Conservation (phyloP, 2,888 invertebrate species). For the Eubasilissa splendida region DNA sequence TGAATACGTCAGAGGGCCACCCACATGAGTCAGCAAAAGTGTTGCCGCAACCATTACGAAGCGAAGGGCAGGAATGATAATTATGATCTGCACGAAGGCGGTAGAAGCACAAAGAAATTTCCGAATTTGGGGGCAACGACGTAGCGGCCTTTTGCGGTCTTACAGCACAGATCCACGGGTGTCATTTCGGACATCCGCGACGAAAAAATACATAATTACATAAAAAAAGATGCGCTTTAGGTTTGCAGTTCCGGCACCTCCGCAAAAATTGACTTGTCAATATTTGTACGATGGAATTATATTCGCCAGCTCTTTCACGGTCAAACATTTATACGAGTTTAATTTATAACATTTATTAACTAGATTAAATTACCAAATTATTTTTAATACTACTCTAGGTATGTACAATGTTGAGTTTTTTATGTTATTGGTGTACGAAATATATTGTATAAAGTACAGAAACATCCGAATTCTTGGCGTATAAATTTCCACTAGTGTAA, state of each 20-base stretch:
- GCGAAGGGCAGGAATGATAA: not conserved
- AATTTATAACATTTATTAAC: no score
- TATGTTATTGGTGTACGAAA: no score
- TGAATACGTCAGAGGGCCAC: not conserved
- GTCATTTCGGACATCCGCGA: constrained; percentile 10
- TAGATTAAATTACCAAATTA: no score
- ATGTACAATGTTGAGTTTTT: no score
- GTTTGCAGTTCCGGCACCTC: no score
- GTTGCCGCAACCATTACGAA: not conserved
- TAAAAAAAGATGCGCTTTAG: not conserved
- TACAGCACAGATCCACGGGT: constrained; percentile 3
- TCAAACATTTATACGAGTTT: no score
- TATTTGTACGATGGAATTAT: no score
- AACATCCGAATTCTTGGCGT: no score
- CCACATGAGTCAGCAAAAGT: constrained; percentile 1
- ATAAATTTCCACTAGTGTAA: no score
- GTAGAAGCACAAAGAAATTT: constrained; percentile 13
- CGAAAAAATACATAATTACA: not conserved
- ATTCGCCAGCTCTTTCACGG: no score
- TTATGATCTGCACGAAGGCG: constrained; percentile 10
- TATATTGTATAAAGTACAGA: no score
- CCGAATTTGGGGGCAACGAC: constrained; percentile 2
- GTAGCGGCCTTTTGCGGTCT: not conserved
- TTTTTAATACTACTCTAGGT: no score
- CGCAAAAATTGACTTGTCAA: not conserved